phyloP scores from a whole-genome alignment of 2,888 invertebrate species.

The Eurytoma californica region DNA sequence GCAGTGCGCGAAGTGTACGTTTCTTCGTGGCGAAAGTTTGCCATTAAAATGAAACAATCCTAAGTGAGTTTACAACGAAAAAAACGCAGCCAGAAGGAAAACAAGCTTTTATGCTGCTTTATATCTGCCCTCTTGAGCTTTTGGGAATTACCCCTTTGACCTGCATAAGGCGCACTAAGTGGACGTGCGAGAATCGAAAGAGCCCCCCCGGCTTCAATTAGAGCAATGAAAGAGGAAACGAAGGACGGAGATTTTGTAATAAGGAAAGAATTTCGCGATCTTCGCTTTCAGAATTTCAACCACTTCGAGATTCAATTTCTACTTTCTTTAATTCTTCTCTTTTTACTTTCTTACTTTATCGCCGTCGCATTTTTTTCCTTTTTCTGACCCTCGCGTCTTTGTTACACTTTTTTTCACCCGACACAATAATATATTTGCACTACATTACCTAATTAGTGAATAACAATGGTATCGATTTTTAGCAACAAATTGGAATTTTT shows the following conservation, averaged over 20 bases:
- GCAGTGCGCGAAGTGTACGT: no score
- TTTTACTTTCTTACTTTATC: neutral
- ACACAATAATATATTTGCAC: no score
- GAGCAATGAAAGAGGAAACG: constrained; percentile 18
- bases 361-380: neutral
- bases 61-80: neutral
- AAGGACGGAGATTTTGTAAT: constrained; percentile 24
- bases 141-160: constrained; percentile 22
- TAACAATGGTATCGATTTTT: no score
- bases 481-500: no score
- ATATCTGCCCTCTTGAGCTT: neutral
- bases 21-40: no score
- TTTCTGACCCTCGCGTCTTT: no score
- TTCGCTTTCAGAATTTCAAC: constrained; percentile 11
- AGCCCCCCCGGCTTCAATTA: constrained; percentile 24
- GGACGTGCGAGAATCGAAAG: constrained; percentile 31
- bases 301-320: constrained; percentile 3
- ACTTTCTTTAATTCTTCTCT: neutral
- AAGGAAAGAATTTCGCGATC: constrained; percentile 15
- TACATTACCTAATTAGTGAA: no score
- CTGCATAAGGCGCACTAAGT: constrained; percentile 16
- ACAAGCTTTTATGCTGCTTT: constrained; percentile 12
- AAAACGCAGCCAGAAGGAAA: neutral
- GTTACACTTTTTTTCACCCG: no score
- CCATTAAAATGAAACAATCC: neutral